Base-by-base conservation (phyloP, 2,113 vertebrate species). In the Cavia porcellus region DNA sequence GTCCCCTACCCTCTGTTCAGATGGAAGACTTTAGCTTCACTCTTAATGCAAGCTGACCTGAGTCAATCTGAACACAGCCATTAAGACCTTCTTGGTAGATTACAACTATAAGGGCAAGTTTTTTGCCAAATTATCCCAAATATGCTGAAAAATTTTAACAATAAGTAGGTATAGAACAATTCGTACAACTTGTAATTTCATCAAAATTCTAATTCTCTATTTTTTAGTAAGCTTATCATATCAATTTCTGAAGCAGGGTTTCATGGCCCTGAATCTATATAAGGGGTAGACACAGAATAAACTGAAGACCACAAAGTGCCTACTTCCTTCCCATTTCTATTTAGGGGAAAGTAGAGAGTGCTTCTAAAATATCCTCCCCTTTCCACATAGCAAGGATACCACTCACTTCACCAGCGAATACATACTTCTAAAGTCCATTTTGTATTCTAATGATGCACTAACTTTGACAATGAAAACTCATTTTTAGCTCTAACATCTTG, bases 401-500 rank as follows among this genome's bases (percentile, higher is more conserved):
- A 77, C 7, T 79, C 14, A 96, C 74, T 86, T 92, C 42, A 81
- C n/a, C 25, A 83, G 28, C 10, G 9, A 74, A 86, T 81, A 17
- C 3, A 32, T 61, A 59, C n/a, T 89, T 89, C 52, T 90, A 79
- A 22, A 68, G 28, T 59, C 25, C 15, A 28, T 90, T 81, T 59
- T 52, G 22, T 20, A 57, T 70, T 92, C 80, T 95, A 84, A 72
- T 57, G 50, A 91, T 86, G 20, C 55, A 95, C 62, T 84, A 42
- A n/a, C 70, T 86, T 87, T 61, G 90, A 25, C 38, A 88, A 61
- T 35, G 38, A 86, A 64, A 93, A 80, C 7, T 93, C 38, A 59
- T 80, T 84, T 88, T 70, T 74, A 93, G 25, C 5, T 95, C n/a
- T 88, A 64, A 24, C 20, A 90, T 64, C 70, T 79, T 25, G 14